phyloP scores from a whole-genome alignment of 2,888 invertebrate genomes.

The Pseudoips prasinana region DNA sequence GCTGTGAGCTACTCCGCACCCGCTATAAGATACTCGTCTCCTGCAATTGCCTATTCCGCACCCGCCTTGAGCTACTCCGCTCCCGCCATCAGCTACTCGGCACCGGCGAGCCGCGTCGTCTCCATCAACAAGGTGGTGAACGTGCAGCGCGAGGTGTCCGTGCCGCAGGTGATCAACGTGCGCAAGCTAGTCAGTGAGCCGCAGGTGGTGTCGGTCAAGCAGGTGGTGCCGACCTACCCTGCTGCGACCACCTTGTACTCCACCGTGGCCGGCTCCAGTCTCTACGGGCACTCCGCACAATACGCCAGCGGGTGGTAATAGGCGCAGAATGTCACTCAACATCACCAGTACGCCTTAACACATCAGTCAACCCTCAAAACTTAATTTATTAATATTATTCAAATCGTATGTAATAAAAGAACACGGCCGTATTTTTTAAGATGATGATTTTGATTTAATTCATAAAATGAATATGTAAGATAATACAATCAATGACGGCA shows the following conservation, averaged over 20 bases:
- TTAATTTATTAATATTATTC: no score
- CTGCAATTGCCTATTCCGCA: slow-evolving; percentile 1
- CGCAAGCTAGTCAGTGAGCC: slow-evolving; percentile 27
- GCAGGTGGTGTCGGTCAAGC: slow-evolving; percentile 21
- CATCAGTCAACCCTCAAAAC: no score
- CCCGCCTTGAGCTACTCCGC: slow-evolving; percentile 6
- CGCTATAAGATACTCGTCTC: neutral
- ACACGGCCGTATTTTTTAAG: no score
- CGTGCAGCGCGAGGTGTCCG: slow-evolving; percentile 29
- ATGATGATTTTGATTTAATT: no score
- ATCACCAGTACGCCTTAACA: no score
- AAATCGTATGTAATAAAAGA: no score
- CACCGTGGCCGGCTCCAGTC: slow-evolving; percentile 1
- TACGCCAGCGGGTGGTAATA: slow-evolving; percentile 14
- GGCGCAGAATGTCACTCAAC: neutral
- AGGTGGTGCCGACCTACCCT: slow-evolving; percentile 19
- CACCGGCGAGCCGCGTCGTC: slow-evolving; percentile 14
- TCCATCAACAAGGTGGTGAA: slow-evolving; percentile 26
- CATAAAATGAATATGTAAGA: no score
- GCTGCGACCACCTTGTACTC: slow-evolving; percentile 5
- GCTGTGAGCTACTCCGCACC: neutral
- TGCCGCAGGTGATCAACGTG: slow-evolving; percentile 29
- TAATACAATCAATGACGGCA: no score
- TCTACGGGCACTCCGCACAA: slow-evolving; percentile 7
- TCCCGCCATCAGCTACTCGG: slow-evolving; percentile 8